These are phyloP conservation scores for Balanococcus diminutus DNA, from an alignment of 2,888 invertebrate genomes.

Conservation along the genomic window DNA sequence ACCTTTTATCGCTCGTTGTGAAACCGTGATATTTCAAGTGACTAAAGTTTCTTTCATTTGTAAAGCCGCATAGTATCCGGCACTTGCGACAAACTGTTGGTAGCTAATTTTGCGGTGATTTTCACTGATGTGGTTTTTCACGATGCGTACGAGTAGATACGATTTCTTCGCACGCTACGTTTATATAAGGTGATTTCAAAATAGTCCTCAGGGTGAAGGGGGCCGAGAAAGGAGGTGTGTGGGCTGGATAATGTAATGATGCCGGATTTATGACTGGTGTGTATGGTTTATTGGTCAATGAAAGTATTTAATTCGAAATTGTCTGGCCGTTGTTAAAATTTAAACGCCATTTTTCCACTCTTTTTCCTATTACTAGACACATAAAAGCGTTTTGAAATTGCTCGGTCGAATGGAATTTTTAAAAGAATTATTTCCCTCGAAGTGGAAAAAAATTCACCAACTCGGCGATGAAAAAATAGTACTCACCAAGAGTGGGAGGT, in stretches of 20 bases:
- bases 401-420: neutral
- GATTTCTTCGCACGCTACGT: no score
- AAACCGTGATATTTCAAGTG: neutral
- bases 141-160: no score
- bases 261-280: no score
- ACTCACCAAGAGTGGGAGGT: neutral
- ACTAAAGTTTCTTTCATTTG: constrained; percentile 9
- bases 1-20: neutral
- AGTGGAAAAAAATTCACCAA: neutral
- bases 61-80: constrained; percentile 5
- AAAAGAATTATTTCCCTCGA: neutral
- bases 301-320: no score
- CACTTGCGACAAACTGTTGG: neutral
- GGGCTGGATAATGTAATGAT: no score
- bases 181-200: no score
- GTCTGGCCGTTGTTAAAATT: no score
- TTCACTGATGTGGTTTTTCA: neutral
- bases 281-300: neutral
- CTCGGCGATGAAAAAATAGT: neutral
- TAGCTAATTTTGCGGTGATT: neutral
- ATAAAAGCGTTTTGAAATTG: neutral
- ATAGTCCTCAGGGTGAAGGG: no score
- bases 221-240: no score
- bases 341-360: neutral
- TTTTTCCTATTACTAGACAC: neutral